phyloP scores from a whole-genome alignment of 2,888 invertebrate species.

The Pyralis farinalis region DNA sequence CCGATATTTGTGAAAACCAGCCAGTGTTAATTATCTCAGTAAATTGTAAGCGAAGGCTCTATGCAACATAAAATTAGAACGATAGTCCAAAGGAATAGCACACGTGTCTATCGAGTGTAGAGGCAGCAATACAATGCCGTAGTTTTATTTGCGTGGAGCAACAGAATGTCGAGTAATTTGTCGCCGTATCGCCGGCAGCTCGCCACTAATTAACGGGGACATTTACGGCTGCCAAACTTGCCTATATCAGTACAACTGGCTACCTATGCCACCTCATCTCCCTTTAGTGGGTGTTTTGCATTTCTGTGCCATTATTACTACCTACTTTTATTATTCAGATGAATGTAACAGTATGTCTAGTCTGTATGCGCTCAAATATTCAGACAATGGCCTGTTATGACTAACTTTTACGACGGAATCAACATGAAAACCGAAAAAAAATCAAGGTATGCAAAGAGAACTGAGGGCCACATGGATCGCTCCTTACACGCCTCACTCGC shows the following conservation, averaged over 20 bases:
- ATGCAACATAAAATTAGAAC: not conserved
- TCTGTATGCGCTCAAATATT: no score
- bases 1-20: no score
- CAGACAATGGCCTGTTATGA: no score
- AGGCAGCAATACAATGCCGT: slow-evolving; percentile 21
- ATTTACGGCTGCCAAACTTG: slow-evolving; percentile 66
- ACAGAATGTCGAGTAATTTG: slow-evolving; percentile 64
- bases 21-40: no score
- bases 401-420: no score
- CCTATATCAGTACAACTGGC: slow-evolving; percentile 33
- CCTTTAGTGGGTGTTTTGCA: slow-evolving; percentile 11
- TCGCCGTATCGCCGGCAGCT: slow-evolving; percentile 54
- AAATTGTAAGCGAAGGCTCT: no score
- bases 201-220: slow-evolving; percentile 70
- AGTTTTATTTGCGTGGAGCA: slow-evolving; percentile 51
- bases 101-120: slow-evolving; percentile 12
- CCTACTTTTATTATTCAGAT: slow-evolving; percentile 1
- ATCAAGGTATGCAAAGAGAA: no score
- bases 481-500: no score
- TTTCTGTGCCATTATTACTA: not conserved
- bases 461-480: no score
- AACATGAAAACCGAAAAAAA: no score
- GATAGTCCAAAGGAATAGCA: slow-evolving; percentile 9
- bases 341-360: no score
- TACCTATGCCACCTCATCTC: slow-evolving; percentile 30